A percentile compares a stretch with the other conserved stretches of the same genome.
Evolutionary conservation across 1,140 invertebrate genomes (phyloP).

Genomic region (Drosophila chauvacae): DNA sequence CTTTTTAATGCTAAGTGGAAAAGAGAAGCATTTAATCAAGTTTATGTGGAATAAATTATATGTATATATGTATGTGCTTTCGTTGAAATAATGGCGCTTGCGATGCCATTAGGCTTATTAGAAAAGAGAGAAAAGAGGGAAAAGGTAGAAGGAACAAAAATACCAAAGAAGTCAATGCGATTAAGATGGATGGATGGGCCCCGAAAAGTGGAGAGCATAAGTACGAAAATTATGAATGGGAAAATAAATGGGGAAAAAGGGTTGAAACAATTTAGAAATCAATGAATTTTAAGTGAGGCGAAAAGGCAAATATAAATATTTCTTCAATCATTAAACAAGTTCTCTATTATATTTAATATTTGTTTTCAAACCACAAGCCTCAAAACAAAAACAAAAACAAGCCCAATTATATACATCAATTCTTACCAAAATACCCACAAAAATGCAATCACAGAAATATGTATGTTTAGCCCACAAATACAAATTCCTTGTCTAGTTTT

Average conservation of each 20-base stretch:
- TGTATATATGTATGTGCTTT: constrained; percentile 3
- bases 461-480: not conserved
- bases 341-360: not conserved
- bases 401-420: constrained; percentile 2
- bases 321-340: not conserved
- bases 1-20: constrained; percentile 53
- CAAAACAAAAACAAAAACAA: not conserved
- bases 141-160: not conserved
- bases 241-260: constrained; percentile 9
- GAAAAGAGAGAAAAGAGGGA: constrained; percentile 28
- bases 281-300: constrained; percentile 14
- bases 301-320: not conserved
- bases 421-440: constrained; percentile 9
- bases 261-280: constrained; percentile 13
- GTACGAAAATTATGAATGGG: constrained; percentile 16
- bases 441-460: constrained; percentile 25
- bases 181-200: constrained; percentile 41
- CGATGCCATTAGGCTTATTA: constrained; percentile 71
- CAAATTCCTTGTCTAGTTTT: constrained; percentile 25
- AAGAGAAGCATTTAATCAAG: constrained; percentile 70
- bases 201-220: constrained; percentile 19
- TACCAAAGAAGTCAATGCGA: constrained; percentile 35
- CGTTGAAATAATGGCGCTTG: constrained; percentile 22
- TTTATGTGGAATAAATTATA: constrained; percentile 69
- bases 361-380: not conserved